Conservation (phyloP, 1,140 invertebrate species). For the Choristoneura fumiferana region DNA sequence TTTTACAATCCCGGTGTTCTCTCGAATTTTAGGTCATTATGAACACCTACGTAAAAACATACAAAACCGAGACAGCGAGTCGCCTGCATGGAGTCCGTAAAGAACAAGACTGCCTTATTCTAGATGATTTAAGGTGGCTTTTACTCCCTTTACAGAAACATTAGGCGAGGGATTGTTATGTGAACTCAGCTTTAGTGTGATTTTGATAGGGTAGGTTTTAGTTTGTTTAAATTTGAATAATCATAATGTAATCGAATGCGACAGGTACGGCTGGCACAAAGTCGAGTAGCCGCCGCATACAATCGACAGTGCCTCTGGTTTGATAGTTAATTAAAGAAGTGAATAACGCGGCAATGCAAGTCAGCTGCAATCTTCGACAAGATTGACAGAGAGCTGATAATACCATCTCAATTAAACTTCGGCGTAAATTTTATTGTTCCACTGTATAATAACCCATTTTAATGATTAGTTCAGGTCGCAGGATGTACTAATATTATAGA, state of each 20-base stretch:
- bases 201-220: slow-evolving; percentile 31
- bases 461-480: too few relatives aligned
- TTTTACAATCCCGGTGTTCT: not conserved
- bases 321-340: slow-evolving; percentile 75
- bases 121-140: not conserved
- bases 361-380: slow-evolving; percentile 60
- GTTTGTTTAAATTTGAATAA: slow-evolving; percentile 29
- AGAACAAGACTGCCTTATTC: not conserved
- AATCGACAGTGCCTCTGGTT: slow-evolving; percentile 66
- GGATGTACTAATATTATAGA: too few relatives aligned
- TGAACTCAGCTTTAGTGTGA: not conserved
- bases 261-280: slow-evolving; percentile 50
- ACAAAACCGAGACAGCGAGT: slow-evolving; percentile 63
- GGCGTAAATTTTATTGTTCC: too few relatives aligned
- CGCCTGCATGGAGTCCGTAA: slow-evolving; percentile 37
- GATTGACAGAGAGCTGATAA: slow-evolving; percentile 33
- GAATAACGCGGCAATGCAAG: slow-evolving; percentile 65
- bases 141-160: slow-evolving; percentile 10
- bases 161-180: not conserved
- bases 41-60: slow-evolving; percentile 41
- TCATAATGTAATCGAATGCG: slow-evolving; percentile 32
- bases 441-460: too few relatives aligned
- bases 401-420: slow-evolving; percentile 36
- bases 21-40: slow-evolving; percentile 9
- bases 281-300: slow-evolving; percentile 68